phyloP scores from a whole-genome alignment of 2,113 vertebrate species.

The Datnioides undecimradiatus region DNA sequence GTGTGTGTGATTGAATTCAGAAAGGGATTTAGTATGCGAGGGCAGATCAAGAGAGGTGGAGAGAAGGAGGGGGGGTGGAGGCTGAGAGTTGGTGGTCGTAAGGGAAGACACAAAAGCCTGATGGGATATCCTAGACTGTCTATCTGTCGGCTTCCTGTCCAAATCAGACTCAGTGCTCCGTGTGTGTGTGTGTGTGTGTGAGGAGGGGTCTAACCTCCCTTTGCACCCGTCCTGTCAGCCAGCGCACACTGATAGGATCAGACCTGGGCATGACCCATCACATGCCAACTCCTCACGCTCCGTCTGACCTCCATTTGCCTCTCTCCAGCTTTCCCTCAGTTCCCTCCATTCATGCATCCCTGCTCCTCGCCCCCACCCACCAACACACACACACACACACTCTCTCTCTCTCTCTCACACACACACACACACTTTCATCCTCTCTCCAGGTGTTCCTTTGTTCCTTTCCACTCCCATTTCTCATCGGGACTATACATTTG shows the following conservation, averaged over 20 bases:
- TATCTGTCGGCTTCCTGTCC: conserved; percentile 60
- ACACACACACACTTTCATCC: conserved; percentile 25
- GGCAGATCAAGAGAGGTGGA: conserved; percentile 57
- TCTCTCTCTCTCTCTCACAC: conserved; percentile 21
- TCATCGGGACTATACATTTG: conserved; percentile 32
- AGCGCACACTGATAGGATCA: conserved; percentile 73
- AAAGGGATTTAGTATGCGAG: conserved; percentile 71
- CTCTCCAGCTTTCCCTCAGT: conserved; percentile 59
- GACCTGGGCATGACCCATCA: conserved; percentile 77
- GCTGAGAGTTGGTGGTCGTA: conserved; percentile 58
- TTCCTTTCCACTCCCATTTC: conserved; percentile 53
- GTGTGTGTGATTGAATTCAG: conserved; percentile 54
- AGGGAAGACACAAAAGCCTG: conserved; percentile 61
- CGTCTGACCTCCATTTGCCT: conserved; percentile 76
- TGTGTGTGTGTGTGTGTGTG: conserved; percentile 27
- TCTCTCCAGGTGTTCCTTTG: conserved; percentile 77
- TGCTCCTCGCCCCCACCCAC: conserved; percentile 26
- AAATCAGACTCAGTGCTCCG: conserved; percentile 34
- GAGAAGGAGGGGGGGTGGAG: conserved; percentile 11
- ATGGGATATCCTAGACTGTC: conserved; percentile 58
- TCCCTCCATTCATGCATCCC: conserved; percentile 62
- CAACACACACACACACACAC: conserved; percentile 8
- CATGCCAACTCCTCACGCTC: conserved; percentile 73
- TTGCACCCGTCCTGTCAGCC: conserved; percentile 75
- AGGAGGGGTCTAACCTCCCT: conserved; percentile 62